Conservation (phyloP, 30 jellyfish, hydroid and myxozoan species). For the Cassiopea andromeda region DNA sequence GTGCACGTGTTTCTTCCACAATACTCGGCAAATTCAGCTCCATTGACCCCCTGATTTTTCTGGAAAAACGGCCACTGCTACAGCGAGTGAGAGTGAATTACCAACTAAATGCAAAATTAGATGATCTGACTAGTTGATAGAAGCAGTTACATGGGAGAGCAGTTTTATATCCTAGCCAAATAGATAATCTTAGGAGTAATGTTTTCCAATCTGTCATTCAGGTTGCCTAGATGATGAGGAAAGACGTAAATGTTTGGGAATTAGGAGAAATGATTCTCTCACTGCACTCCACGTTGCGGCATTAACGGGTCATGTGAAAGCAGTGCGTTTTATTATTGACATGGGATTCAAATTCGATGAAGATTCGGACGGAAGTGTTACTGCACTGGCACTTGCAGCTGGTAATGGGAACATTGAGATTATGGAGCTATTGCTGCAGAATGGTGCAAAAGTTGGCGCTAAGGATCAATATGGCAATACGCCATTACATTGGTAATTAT, state of each 20-base stretch:
- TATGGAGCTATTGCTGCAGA: conserved; percentile 24
- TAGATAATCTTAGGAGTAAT: no score
- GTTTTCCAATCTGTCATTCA: neutral
- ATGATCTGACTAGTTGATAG: no score
- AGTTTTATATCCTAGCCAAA: no score
- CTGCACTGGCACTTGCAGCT: conserved; percentile 32
- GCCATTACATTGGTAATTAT: conserved; percentile 24
- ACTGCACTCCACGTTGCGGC: conserved; percentile 69
- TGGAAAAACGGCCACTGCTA: no score
- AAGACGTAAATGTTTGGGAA: neutral
- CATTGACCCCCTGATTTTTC: no score
- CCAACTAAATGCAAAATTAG: no score
- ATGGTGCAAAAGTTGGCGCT: conserved; percentile 29
- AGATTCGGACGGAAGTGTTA: neutral
- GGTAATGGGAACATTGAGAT: conserved; percentile 32
- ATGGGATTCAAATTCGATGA: conserved; percentile 12
- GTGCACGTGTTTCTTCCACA: no score
- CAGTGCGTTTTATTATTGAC: conserved; percentile 18
- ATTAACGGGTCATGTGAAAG: conserved; percentile 50
- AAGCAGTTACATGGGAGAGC: no score
- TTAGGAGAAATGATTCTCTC: conserved; percentile 12
- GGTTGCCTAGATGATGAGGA: conserved; percentile 23
- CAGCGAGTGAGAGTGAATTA: no score
- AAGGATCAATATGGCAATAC: conserved; percentile 40
- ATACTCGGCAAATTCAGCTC: no score